Base-by-base conservation (phyloP, 2,888 invertebrate species). In the Cyaniris semiargus region DNA sequence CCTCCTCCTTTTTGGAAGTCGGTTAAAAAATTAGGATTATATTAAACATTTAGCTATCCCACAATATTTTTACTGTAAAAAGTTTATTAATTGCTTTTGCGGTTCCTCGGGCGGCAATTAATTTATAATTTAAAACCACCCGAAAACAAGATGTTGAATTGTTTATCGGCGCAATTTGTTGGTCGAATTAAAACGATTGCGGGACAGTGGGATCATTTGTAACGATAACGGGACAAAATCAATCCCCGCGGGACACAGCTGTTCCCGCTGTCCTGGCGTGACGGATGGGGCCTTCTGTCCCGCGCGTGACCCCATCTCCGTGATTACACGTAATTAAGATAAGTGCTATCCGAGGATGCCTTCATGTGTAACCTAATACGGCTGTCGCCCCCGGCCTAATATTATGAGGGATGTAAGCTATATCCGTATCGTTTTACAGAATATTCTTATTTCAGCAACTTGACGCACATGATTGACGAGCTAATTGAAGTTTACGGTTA, bases 261-360 rank as follows among this genome's bases (percentile, higher is more conserved):
- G 66, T 27, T 66, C 66, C 66, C 66, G 27, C 66, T 31, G 66
- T 66, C 66, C 66, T 15, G 53, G 18, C 66, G 66, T 66, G 66
- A 66, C 27, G 18, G 27, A 66, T 27, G 66, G 27, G 60, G 6
- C 66, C 27, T 3, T 15, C 53, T 53, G 15, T 18, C 53, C 53
- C 27, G 27, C 27, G 66, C 66, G 66, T 66, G 66, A 66, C 66
- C 60, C 27, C 27, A 66, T 15, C 66, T 66, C 4, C 66, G 27
- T 66, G 66, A 66, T 66, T 66, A 66, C 66, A 31, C 66, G 27
- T 66, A 31, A 66, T 66, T 66, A 66, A 27, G 15, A 66, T 66
- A 66, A 66, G 66, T 66, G 66, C 66, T 66, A 4, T 31, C 13
- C 27, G 66, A 66, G 18, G 66, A 66, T 66, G 58, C 56, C 56